phyloP scores from a whole-genome alignment of 2,113 vertebrate genomes.

The Anser brachyrhynchus region DNA sequence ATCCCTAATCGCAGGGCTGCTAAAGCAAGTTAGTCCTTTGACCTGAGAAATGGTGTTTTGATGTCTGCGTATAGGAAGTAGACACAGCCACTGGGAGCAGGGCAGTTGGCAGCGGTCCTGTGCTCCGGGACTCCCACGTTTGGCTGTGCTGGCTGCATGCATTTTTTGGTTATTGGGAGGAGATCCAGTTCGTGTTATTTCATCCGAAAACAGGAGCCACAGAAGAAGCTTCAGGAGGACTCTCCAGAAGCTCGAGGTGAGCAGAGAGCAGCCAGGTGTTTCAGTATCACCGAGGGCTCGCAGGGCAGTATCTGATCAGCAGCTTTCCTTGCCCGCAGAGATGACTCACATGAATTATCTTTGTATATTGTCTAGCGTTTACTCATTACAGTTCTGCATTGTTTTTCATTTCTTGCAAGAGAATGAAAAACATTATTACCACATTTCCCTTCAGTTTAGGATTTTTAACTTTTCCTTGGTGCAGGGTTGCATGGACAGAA shows the following conservation, averaged over 20 bases:
- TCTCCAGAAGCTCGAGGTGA: conserved; percentile 28
- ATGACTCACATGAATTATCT: conserved; percentile 53
- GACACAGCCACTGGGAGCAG: conserved; percentile 34
- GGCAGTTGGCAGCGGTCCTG: conserved; percentile 4
- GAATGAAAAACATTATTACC: conserved; percentile 41
- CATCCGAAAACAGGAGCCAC: conserved; percentile 29
- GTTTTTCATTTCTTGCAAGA: conserved; percentile 49
- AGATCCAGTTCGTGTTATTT: conserved; percentile 24
- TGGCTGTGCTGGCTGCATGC: conserved; percentile 25
- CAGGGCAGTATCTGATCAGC: conserved; percentile 12
- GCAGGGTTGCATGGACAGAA: neutral
- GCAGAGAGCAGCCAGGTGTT: conserved; percentile 52
- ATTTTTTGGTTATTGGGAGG: conserved; percentile 21
- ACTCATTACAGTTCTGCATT: neutral
- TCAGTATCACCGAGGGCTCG: neutral
- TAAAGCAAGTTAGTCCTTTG: neutral
- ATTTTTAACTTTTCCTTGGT: conserved; percentile 14
- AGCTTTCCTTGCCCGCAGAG: conserved; percentile 29
- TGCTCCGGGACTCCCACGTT: neutral
- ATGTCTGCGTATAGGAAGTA: conserved; percentile 54
- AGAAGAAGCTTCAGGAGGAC: conserved; percentile 14
- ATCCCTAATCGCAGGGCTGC: conserved; percentile 2
- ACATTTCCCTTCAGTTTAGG: neutral
- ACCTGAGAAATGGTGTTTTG: conserved; percentile 52
- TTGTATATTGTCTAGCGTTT: conserved; percentile 38